Conservation (phyloP, 2,888 invertebrate species). For the Ichneumoninae sp. region DNA sequence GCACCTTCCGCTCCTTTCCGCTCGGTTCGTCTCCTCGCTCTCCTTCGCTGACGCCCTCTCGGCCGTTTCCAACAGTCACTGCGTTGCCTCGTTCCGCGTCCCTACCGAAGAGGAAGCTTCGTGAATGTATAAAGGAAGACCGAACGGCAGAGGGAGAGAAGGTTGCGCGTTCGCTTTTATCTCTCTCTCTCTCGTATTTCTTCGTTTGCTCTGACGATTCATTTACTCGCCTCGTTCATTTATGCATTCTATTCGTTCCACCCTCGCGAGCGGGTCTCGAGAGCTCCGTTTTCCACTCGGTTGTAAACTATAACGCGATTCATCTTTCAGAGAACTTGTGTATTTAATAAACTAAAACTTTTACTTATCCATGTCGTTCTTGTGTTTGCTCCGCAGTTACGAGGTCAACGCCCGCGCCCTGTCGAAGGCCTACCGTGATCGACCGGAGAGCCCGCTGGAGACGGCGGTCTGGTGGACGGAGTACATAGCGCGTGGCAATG, state of each 20-base stretch:
- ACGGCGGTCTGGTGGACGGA: constrained; percentile 74
- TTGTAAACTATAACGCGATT: background rate
- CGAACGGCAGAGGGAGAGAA: constrained; percentile 6
- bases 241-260: constrained; percentile 63
- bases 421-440: constrained; percentile 69
- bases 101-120: background rate
- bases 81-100: background rate
- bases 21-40: constrained; percentile 40
- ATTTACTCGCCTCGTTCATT: constrained; percentile 62
- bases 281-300: background rate
- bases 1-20: constrained; percentile 57
- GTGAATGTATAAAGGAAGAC: constrained; percentile 1
- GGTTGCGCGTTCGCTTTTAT: background rate
- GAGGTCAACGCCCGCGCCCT: constrained; percentile 67
- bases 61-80: constrained; percentile 12
- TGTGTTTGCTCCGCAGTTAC: constrained; percentile 64
- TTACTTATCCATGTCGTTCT: constrained; percentile 11
- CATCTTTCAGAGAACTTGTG: background rate
- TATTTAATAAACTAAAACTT: background rate
- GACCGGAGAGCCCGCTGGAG: constrained; percentile 67
- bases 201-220: constrained; percentile 65
- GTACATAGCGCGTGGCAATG: constrained; percentile 71
- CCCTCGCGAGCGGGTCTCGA: background rate
- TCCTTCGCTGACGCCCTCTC: constrained; percentile 15
- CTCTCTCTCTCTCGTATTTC: constrained; percentile 53